Evolutionary conservation across 2,888 invertebrate species (phyloP), one percentile per base, ranked within the genome.

Genomic region (Synergus gifuensis): DNA sequence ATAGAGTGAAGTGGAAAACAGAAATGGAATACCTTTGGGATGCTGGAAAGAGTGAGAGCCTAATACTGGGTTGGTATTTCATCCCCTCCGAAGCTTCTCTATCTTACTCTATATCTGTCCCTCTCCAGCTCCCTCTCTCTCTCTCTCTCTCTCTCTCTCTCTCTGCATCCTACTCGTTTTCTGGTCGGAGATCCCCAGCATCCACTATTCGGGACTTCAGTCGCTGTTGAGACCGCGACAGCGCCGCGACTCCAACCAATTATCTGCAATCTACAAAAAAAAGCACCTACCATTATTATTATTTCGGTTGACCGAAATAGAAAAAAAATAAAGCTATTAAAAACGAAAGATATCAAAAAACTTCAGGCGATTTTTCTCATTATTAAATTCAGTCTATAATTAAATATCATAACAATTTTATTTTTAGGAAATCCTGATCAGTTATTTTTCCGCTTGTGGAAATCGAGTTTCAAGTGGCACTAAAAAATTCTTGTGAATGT

Each of bases 171-270:
- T 67, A 69, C 73, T 73, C 54, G 73, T 73, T 73, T 54, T 54
- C 73, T 73, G n/a, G 4, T 73, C 78, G 85, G 87, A 88, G 87
- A 88, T 86, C 85, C 87, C 85, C 90, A 91, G 90, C 90, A 89
- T 89, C 90, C 89, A 88, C 86, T 85, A 87, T 85, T 85, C 86
- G 86, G 86, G 85, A 88, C 87, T 89, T 91, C 91, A 92, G 91
- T 91, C 89, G 90, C 91, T 88, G 90, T 89, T 89, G 87, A 91
- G 90, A 91, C 89, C 91, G 91, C 91, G 91, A 88, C 90, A 91
- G 81, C 87, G 88, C 85, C 90, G 85, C 86, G 86, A 85, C 85
- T 87, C 83, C 85, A 86, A 84, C 85, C 87, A 84, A 84, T 85
- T 82, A 79, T 73, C 78, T 78, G 81, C 77, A 42, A 77, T 79